Conservation (phyloP, 2,797 vertebrate genomes). For the Mus caroli region DNA sequence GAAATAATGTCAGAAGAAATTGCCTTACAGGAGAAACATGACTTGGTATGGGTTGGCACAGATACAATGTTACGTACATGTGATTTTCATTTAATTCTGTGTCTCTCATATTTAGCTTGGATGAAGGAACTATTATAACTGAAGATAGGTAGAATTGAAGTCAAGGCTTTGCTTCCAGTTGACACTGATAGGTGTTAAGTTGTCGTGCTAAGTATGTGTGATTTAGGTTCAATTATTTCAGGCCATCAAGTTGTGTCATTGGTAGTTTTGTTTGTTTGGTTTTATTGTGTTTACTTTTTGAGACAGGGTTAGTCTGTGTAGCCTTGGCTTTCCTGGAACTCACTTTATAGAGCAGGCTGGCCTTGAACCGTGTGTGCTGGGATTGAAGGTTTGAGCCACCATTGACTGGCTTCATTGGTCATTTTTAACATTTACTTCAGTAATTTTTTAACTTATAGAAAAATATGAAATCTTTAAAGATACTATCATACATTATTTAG, state of each 20-base stretch:
- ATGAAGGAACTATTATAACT: conserved; percentile 63
- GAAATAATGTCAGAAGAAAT: conserved; percentile 98
- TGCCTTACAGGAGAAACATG: conserved; percentile 92
- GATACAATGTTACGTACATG: conserved; percentile 34
- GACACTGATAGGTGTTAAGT: not conserved
- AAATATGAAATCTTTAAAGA: conserved; percentile 57
- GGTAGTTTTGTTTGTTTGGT: not conserved
- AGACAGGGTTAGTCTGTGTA: not conserved
- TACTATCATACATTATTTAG: conserved; percentile 54
- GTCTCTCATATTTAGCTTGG: conserved; percentile 47
- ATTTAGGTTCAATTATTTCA: conserved; percentile 63
- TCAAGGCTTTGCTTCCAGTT: conserved; percentile 47
- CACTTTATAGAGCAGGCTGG: not conserved
- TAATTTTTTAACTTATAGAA: conserved; percentile 40
- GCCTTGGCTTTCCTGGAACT: not conserved
- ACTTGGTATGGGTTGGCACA: conserved; percentile 91
- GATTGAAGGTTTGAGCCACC: not conserved
- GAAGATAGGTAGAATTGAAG: conserved; percentile 55
- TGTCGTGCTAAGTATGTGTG: not conserved
- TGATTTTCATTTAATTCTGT: conserved; percentile 63
- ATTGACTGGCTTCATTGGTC: not conserved
- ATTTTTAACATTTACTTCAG: conserved; percentile 51
- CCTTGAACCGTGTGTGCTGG: not conserved
- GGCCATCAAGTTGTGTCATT: not conserved
- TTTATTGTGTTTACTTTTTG: not conserved